These are phyloP conservation scores for Dorcus parallelipipedus DNA, from an alignment of 2,888 invertebrate species.

Conservation along the genomic window DNA sequence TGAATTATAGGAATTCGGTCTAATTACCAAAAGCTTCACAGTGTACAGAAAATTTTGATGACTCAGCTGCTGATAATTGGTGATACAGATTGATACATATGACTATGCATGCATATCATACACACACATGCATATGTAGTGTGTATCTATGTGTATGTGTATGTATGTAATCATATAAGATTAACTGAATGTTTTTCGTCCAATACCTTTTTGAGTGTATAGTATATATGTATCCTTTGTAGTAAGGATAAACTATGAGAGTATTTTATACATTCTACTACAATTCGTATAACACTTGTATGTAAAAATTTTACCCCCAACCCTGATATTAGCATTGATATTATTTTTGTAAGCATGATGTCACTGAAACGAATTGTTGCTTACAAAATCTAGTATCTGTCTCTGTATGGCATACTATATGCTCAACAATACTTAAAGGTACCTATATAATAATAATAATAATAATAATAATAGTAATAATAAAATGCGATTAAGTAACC, in stretches of 20 bases:
- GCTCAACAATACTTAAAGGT: conserved; percentile 45
- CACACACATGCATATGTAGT: too few species aligned
- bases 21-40: conserved; percentile 47
- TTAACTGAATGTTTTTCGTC: conserved; percentile 48
- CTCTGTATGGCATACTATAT: conserved; percentile 37
- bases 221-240: conserved; percentile 34
- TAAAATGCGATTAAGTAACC: conserved; percentile 36
- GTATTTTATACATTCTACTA: conserved; percentile 2
- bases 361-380: neutral
- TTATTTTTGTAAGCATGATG: too few species aligned
- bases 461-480: conserved; percentile 37
- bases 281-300: neutral
- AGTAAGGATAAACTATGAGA: neutral
- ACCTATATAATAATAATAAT: conserved; percentile 44
- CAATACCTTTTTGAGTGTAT: conserved; percentile 45
- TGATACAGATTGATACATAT: conserved; percentile 3
- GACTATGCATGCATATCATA: neutral
- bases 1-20: conserved; percentile 30
- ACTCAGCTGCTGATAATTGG: conserved; percentile 11
- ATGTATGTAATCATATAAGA: conserved; percentile 33
- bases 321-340: too few species aligned
- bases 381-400: neutral
- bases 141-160: conserved; percentile 16
- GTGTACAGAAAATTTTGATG: conserved; percentile 23
- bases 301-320: too few species aligned